Evolutionary conservation across 2,888 invertebrate species (phyloP).

Genomic region (Drosophila vallismaia): DNA sequence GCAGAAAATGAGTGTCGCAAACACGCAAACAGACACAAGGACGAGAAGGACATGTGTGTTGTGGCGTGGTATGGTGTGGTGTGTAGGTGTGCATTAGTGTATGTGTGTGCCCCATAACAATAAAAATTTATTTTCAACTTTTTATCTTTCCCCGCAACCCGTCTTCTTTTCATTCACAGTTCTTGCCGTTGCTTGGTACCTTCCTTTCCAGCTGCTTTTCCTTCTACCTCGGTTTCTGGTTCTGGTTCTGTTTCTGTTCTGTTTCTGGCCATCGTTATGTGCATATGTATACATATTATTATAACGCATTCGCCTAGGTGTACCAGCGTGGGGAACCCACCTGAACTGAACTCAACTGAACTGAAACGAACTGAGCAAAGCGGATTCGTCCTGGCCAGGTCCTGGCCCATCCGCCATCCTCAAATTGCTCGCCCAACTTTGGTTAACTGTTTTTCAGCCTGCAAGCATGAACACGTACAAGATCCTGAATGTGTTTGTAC

Average conservation of each 20-base stretch:
- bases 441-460: constrained; percentile 68
- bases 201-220: constrained; percentile 14
- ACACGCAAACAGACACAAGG: constrained; percentile 78
- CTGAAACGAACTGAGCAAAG: constrained; percentile 9
- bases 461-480: constrained; percentile 54
- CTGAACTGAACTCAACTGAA: constrained; percentile 25
- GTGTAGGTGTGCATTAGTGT: constrained; percentile 4
- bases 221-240: constrained; percentile 20
- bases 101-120: constrained; percentile 77
- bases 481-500: constrained; percentile 1
- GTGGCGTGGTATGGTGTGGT: too few species aligned
- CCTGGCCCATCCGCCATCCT: background rate
- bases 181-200: constrained; percentile 24
- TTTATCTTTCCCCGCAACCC: constrained; percentile 60
- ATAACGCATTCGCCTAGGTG: constrained; percentile 78
- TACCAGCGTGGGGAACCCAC: constrained; percentile 44
- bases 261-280: constrained; percentile 59
- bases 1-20: constrained; percentile 77
- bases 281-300: constrained; percentile 75
- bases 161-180: constrained; percentile 9
- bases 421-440: constrained; percentile 23
- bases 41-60: constrained; percentile 60
- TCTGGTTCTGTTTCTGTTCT: constrained; percentile 7
- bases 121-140: constrained; percentile 79
- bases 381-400: constrained; percentile 18